Evolutionary conservation across 2,113 vertebrate genomes (phyloP).

Genomic region (Hylia prasina): DNA sequence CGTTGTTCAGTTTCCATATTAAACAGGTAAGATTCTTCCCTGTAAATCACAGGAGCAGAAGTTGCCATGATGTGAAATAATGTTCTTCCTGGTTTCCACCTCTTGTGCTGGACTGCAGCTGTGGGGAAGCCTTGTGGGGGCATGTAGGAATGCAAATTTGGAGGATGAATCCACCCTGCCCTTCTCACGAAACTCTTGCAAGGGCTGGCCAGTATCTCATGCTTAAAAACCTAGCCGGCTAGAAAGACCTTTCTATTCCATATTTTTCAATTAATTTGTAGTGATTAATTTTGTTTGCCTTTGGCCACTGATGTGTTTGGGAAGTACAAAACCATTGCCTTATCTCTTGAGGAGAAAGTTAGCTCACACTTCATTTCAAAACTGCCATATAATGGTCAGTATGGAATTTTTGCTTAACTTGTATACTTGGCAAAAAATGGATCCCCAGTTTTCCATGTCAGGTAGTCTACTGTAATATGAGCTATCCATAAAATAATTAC

Average conservation of each 20-base stretch:
- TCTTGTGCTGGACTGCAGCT: accelerated
- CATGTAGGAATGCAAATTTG: neutral
- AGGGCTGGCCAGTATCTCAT: neutral
- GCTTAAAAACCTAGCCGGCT: neutral
- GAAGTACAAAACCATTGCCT: constrained; percentile 20
- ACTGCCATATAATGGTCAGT: neutral
- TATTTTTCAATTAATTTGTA: constrained; percentile 50
- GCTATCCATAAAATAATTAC: neutral
- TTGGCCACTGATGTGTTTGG: neutral
- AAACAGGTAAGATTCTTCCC: neutral
- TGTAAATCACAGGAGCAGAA: neutral
- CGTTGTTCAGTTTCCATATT: neutral
- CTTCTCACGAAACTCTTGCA: neutral
- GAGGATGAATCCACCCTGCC: neutral
- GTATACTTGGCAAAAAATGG: neutral
- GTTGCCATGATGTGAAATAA: neutral
- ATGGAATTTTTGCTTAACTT: constrained; percentile 26
- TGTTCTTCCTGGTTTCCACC: accelerated
- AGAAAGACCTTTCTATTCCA: constrained; percentile 20
- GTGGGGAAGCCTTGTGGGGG: no score
- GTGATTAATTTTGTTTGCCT: constrained; percentile 52
- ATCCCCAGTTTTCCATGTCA: constrained; percentile 1
- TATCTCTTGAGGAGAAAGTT: constrained; percentile 13
- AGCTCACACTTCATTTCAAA: constrained; percentile 33
- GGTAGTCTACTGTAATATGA: neutral